Evolutionary conservation across 2,797 vertebrate genomes (phyloP).

Genomic region (Labeo calbasu): DNA sequence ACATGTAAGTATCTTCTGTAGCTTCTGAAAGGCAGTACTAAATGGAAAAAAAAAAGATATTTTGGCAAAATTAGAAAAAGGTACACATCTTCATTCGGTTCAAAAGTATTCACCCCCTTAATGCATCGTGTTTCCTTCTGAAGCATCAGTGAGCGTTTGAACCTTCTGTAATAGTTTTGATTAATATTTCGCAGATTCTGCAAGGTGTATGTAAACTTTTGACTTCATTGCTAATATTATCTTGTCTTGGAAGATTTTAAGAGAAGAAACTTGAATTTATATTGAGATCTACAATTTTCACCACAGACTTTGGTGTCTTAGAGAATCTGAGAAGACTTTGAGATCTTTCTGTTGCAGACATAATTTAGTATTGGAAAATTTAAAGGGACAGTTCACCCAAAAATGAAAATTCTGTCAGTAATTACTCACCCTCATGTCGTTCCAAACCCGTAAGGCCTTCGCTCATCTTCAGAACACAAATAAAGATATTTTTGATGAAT

Average conservation of each 20-base stretch:
- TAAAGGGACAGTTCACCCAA: neutral
- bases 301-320: neutral
- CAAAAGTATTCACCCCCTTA: too few species aligned
- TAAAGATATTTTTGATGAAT: neutral
- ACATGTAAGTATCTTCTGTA: too few species aligned
- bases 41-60: too few species aligned
- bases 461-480: neutral
- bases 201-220: too few species aligned
- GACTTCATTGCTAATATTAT: neutral
- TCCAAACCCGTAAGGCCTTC: neutral
- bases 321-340: neutral
- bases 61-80: too few species aligned
- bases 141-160: too few species aligned
- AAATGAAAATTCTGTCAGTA: neutral
- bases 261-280: neutral
- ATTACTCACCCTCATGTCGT: neutral
- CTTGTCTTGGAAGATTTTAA: neutral
- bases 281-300: constrained; percentile 2
- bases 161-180: too few species aligned
- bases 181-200: too few species aligned
- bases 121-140: too few species aligned
- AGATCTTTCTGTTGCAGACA: neutral
- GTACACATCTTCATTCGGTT: too few species aligned
- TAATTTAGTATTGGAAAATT: neutral
- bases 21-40: too few species aligned